Base-by-base conservation (phyloP, 1,140 invertebrate genomes). In the Drosophila santomea region DNA sequence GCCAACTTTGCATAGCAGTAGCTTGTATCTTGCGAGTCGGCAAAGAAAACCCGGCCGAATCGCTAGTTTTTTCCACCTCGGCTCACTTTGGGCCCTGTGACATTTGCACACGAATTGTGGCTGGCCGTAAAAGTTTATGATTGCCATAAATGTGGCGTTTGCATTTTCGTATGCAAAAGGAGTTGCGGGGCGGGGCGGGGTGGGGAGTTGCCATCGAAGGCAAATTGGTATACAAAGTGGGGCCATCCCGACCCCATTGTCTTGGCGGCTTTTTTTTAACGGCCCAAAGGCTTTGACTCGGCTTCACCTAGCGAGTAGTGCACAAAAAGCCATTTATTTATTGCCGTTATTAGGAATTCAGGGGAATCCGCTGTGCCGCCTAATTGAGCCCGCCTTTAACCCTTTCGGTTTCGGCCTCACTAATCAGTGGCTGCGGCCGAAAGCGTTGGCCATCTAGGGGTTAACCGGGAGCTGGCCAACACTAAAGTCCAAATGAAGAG, bases 141-240 rank as follows among this genome's bases (percentile, higher is more conserved):
- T 74, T 74, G 85, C 86, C 85, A 90, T 90, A 90, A 90, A 90
- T 90, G 85, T 81, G 69, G 64, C 28, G 35, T 60, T 78, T 62
- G 84, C 80, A 78, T 78, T 90, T 71, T 73, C 57, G 78, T 89
- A 90, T 90, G 85, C 85, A 79, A 80, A 80, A 78, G 72, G 72
- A 36, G 50, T 15, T 7, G 44, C 11, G 41, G 44, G 54, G 57
- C 50, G 6, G 28, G 6, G 56, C 67, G 20, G 20, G 20, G 20
- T 2, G 20, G 0, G 25, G 4, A 25, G 25, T 25, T 4, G 25
- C 25, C 56, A 36, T 35, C 78, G 58, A 88, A 82, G 78, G 85
- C 85, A 89, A 89, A 89, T 89, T 89, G 89, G 84, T 90, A 89
- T 89, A 89, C 85, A 89, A 89, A 89, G 76, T 84, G 78, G 73